phyloP scores from a whole-genome alignment of 2,113 vertebrate genomes.

The Ginglymostoma cirratum region DNA sequence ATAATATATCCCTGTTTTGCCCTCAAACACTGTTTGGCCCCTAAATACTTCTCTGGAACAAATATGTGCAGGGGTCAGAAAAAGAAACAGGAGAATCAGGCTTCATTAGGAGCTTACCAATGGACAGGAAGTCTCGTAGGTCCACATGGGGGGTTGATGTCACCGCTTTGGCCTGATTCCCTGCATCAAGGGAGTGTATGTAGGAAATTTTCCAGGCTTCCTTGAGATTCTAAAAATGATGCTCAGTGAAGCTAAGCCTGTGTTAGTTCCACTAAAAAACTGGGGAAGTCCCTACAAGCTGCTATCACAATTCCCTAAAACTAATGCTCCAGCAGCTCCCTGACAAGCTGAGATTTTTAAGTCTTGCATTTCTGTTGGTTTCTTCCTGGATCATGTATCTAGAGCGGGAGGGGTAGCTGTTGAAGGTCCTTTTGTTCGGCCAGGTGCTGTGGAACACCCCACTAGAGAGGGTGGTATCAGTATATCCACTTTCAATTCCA shows the following conservation, averaged over 20 bases:
- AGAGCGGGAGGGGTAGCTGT: not conserved
- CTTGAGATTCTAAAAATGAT: not conserved
- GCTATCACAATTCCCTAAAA: not conserved
- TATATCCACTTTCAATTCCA: not conserved
- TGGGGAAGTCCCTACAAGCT: not conserved
- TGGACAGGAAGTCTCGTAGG: not conserved
- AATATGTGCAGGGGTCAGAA: not conserved
- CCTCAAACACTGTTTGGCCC: not conserved
- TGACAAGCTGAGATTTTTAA: not conserved
- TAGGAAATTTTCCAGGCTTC: not conserved
- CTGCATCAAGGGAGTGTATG: not conserved
- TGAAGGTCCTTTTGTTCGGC: not conserved
- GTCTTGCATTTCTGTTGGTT: not conserved
- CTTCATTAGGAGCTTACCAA: not conserved
- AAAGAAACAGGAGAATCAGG: not conserved
- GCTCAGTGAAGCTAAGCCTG: not conserved
- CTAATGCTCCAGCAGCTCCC: not conserved
- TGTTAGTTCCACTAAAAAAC: not conserved
- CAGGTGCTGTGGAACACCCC: not conserved
- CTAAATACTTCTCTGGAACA: not conserved
- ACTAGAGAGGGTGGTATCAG: not conserved
- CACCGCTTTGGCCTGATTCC: not conserved
- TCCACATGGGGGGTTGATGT: not conserved
- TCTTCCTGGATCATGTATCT: not conserved
- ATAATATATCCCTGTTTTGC: not conserved